phyloP scores from a whole-genome alignment of 1,140 invertebrate genomes.

The Philopotamus ludificatus region DNA sequence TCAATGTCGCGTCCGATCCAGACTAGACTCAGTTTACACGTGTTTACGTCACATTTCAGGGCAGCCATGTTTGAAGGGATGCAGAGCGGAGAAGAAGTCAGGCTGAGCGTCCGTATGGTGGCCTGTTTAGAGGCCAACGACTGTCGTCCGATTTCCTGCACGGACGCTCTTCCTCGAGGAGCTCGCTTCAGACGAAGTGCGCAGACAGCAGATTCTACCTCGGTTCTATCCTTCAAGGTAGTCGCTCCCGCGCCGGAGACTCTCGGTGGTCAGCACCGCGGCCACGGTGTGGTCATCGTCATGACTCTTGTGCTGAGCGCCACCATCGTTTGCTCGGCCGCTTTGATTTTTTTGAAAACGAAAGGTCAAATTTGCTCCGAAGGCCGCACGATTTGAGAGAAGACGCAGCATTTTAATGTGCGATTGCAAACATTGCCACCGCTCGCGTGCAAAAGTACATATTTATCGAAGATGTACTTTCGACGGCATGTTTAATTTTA shows the following conservation, averaged over 20 bases:
- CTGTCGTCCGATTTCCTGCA: slow-evolving; percentile 47
- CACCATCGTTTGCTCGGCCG: slow-evolving; percentile 16
- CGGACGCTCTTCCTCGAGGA: not conserved
- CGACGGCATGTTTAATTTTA: too few relatives aligned
- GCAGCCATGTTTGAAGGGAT: slow-evolving; percentile 70
- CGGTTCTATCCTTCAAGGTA: slow-evolving; percentile 35
- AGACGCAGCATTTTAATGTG: not conserved
- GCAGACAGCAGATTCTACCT: slow-evolving; percentile 16
- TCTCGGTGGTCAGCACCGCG: not conserved
- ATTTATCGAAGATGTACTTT: too few relatives aligned
- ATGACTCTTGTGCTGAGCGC: slow-evolving; percentile 25
- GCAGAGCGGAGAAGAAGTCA: slow-evolving; percentile 62
- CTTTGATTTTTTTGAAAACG: slow-evolving; percentile 28
- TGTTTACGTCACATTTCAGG: slow-evolving; percentile 53
- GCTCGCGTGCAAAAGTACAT: not conserved
- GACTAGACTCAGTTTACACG: not conserved
- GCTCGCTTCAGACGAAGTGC: not conserved
- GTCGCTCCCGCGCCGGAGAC: slow-evolving; percentile 18
- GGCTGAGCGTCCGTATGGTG: slow-evolving; percentile 60
- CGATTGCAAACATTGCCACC: not conserved
- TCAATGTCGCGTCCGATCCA: not conserved
- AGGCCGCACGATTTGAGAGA: slow-evolving; percentile 6
- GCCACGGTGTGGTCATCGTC: slow-evolving; percentile 1
- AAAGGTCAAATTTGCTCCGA: slow-evolving; percentile 13
- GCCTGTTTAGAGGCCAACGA: slow-evolving; percentile 63